These are phyloP conservation scores for Linnaemya vulpina DNA, from an alignment of 2,888 invertebrate species.

Conservation along the genomic window DNA sequence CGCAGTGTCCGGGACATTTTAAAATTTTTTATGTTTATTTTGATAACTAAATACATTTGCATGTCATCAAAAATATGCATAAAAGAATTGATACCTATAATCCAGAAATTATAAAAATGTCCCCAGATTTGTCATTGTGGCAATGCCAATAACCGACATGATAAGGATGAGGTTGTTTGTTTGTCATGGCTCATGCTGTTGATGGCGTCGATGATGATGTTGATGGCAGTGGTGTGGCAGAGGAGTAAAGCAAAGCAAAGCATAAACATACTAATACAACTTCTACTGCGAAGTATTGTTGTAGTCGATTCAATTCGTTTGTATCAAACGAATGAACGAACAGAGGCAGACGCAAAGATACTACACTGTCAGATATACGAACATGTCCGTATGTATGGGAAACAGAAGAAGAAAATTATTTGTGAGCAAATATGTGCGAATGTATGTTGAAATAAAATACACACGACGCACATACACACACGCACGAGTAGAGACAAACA, in stretches of 20 bases:
- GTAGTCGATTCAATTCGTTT: conserved; percentile 56
- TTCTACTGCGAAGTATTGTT: conserved; percentile 29
- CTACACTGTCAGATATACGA: conserved; percentile 55
- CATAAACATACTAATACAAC: conserved; percentile 26
- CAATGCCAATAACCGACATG: conserved; percentile 34
- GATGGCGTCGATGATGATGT: conserved; percentile 48
- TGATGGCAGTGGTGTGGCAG: conserved; percentile 40
- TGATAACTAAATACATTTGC: too few relatives aligned
- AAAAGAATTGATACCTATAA: neutral
- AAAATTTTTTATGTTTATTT: too few relatives aligned
- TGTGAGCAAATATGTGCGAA: conserved; percentile 32
- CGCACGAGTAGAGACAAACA: conserved; percentile 46
- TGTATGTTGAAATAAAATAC: conserved; percentile 10
- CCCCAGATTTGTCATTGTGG: conserved; percentile 46
- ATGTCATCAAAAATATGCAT: neutral
- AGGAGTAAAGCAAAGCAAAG: conserved; percentile 29
- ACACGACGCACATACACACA: conserved; percentile 18
- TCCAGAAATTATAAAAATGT: conserved; percentile 10
- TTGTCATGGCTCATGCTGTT: conserved; percentile 54
- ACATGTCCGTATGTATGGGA: conserved; percentile 46
- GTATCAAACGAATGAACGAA: conserved; percentile 56
- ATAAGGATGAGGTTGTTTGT: conserved; percentile 59
- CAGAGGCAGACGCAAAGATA: conserved; percentile 57
- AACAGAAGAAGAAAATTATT: conserved; percentile 42
- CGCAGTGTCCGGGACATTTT: too few relatives aligned